Conservation (phyloP, 2,113 vertebrate genomes). For the Cheirogaleus medius region DNA sequence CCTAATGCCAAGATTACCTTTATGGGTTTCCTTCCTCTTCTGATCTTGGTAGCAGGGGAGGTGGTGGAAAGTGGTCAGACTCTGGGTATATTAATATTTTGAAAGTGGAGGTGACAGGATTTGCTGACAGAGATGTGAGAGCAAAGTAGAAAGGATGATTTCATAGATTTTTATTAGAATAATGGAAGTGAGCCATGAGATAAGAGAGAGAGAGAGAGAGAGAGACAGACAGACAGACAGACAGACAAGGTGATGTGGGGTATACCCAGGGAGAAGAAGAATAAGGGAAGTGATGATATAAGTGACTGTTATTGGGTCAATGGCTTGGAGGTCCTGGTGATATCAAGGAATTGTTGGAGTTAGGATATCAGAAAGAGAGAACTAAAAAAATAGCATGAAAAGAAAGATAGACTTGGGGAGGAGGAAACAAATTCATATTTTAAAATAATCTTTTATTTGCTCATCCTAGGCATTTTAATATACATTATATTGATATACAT, state of each 20-base stretch:
- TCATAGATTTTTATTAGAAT: background rate
- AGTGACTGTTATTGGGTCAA: accelerated
- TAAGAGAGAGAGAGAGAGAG: too few relatives aligned
- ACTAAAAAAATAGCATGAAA: background rate
- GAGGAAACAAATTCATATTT: background rate
- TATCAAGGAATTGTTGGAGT: background rate
- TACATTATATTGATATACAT: background rate
- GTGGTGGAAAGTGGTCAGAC: too few relatives aligned
- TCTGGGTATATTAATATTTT: background rate
- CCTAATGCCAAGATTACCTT: background rate
- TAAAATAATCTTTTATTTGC: conserved; percentile 49
- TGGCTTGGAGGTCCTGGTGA: background rate
- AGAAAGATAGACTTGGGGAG: background rate
- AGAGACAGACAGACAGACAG: too few relatives aligned
- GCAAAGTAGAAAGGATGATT: background rate
- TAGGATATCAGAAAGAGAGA: background rate
- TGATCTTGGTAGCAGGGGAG: background rate
- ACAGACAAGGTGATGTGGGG: background rate
- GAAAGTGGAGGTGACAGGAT: background rate
- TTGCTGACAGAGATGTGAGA: background rate
- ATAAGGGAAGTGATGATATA: background rate
- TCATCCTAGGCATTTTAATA: background rate
- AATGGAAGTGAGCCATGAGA: too few relatives aligned
- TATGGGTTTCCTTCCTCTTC: background rate
- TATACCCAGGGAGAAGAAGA: background rate